A percentile compares a stretch with the other conserved stretches of the same genome.
These are phyloP conservation scores for Hydrolagus colliei DNA, from an alignment of 2,797 vertebrate genomes.

Conservation along the genomic window DNA sequence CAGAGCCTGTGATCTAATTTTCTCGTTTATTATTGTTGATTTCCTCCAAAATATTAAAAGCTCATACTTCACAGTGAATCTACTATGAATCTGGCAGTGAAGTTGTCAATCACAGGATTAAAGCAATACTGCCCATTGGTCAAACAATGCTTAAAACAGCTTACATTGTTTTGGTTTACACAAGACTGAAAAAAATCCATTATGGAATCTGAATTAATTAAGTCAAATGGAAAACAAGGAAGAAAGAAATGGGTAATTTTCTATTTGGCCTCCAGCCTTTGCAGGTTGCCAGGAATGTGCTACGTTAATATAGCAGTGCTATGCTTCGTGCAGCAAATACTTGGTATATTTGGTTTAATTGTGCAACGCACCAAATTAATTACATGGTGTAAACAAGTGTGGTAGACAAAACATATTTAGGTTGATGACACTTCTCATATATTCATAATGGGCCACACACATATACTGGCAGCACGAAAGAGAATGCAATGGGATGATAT, in stretches of 20 bases:
- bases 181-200: background rate
- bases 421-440: background rate
- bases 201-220: background rate
- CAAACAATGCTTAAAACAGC: no score
- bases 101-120: no score
- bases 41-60: no score
- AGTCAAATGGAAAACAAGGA: background rate
- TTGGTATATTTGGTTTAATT: background rate
- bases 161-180: no score
- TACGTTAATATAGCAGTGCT: background rate
- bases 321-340: background rate
- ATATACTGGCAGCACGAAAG: background rate
- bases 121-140: no score
- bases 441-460: background rate
- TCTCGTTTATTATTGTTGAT: no score
- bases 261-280: background rate
- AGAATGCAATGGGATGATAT: background rate
- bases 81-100: no score
- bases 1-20: no score
- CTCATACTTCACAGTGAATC: no score
- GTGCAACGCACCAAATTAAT: constrained; percentile 6
- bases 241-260: background rate
- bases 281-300: background rate
- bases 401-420: background rate
- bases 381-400: background rate